phyloP scores from a whole-genome alignment of 2,113 vertebrate species.

The Rhea pennata region DNA sequence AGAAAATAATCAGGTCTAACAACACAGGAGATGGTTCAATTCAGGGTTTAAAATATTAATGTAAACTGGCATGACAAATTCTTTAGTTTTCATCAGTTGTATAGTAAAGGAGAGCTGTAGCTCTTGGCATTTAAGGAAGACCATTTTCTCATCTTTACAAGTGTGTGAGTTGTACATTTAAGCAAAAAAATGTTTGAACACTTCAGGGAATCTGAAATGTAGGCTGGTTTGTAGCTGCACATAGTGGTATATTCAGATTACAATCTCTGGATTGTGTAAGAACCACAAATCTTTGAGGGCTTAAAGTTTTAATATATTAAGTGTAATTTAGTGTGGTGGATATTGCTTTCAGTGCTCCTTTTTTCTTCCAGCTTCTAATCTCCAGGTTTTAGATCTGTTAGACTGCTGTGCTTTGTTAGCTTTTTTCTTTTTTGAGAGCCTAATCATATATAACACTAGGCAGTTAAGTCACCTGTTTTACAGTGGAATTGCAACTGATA shows the following conservation, averaged over 20 bases:
- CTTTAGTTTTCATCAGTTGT: not conserved
- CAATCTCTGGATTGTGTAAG: not conserved
- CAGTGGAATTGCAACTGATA: not conserved
- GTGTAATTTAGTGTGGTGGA: not conserved
- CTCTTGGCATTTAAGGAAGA: not conserved
- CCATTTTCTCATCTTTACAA: not conserved
- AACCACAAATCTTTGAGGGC: not conserved
- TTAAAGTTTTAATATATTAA: not conserved
- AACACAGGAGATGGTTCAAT: not conserved
- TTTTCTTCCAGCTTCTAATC: slow-evolving; percentile 1
- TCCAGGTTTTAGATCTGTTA: not conserved
- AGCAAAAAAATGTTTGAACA: not conserved
- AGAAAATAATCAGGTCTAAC: not conserved
- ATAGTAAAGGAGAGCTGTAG: not conserved
- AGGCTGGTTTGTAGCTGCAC: not conserved
- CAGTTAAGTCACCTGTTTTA: not conserved
- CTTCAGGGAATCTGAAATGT: not conserved
- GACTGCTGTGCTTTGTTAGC: not conserved
- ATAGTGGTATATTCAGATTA: not conserved
- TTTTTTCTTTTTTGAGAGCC: not conserved
- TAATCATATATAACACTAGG: not conserved
- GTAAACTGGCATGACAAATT: not conserved
- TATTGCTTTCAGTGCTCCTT: slow-evolving; percentile 15
- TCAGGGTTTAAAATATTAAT: not conserved
- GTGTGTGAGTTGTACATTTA: not conserved